phyloP scores from a whole-genome alignment of 2,888 invertebrate genomes.

The Monochamus alternatus region DNA sequence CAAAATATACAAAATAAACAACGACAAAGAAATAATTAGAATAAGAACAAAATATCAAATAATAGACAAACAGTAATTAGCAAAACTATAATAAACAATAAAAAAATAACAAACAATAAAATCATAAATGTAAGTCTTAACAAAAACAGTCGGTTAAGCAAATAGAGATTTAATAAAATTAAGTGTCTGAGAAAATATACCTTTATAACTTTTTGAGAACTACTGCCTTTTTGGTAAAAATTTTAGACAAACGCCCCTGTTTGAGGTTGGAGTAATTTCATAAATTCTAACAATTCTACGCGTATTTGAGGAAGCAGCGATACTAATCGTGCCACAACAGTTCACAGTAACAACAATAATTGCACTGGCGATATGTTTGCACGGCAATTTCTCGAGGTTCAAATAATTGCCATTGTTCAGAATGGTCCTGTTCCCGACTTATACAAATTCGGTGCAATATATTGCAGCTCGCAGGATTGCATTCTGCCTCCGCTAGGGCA shows the following conservation, averaged over 20 bases:
- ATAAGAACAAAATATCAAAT: no score
- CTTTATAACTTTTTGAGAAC: no score
- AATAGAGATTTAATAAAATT: no score
- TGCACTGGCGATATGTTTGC: background rate
- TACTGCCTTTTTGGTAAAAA: no score
- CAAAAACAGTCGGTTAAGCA: no score
- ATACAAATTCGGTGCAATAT: conserved; percentile 65
- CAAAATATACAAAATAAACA: no score
- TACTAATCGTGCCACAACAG: background rate
- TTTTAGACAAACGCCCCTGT: background rate
- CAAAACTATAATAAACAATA: no score
- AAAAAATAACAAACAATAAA: no score
- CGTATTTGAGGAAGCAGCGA: background rate
- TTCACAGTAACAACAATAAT: background rate
- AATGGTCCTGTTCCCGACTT: conserved; percentile 62
- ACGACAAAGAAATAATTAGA: no score
- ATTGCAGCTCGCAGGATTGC: conserved; percentile 65
- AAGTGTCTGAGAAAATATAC: no score
- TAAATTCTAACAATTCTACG: background rate
- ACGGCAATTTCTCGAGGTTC: background rate
- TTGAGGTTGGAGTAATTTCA: background rate
- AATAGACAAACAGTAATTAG: no score
- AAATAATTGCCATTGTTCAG: conserved; percentile 50
- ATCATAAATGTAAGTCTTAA: no score
- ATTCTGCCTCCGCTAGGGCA: conserved; percentile 66